Conservation (phyloP, 2,888 invertebrate species). For the Ectemnius continuus region DNA sequence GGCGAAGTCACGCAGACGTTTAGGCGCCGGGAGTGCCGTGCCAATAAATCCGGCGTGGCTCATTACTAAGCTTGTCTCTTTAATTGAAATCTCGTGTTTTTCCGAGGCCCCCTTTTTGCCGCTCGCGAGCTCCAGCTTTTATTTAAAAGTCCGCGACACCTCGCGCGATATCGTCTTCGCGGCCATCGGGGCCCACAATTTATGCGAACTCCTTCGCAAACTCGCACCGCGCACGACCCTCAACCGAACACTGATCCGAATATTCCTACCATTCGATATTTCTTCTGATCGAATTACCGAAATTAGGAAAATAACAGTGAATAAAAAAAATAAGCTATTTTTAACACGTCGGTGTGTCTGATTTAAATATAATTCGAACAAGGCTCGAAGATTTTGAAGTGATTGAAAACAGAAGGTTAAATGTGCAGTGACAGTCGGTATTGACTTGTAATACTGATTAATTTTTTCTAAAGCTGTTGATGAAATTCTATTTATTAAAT, state of each 20-base stretch:
- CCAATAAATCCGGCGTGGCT: conserved; percentile 76
- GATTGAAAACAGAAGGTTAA: too few species aligned
- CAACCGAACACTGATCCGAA: not conserved
- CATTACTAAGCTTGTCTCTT: conserved; percentile 82
- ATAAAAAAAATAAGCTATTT: too few species aligned
- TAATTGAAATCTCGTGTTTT: conserved; percentile 83
- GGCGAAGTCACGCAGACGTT: conserved; percentile 61
- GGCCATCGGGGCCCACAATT: conserved; percentile 41
- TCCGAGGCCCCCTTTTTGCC: conserved; percentile 57
- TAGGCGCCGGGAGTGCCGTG: conserved; percentile 62
- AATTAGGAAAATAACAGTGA: too few species aligned
- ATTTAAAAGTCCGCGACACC: conserved; percentile 69
- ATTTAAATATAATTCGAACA: not conserved
- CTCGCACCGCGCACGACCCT: not conserved
- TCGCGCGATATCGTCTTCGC: conserved; percentile 63
- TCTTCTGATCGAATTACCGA: not conserved
- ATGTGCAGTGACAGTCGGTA: too few species aligned
- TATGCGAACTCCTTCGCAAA: not conserved
- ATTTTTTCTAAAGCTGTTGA: too few species aligned
- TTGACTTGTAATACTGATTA: too few species aligned
- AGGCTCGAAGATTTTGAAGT: too few species aligned
- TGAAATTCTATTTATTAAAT: too few species aligned
- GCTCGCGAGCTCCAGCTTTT: conserved; percentile 63
- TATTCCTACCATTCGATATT: not conserved
- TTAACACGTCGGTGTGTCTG: conserved; percentile 26